Evolutionary conservation across 2,797 vertebrate species (phyloP), one percentile per base, ranked within the genome.

Genomic region (Galaxias olidus): DNA sequence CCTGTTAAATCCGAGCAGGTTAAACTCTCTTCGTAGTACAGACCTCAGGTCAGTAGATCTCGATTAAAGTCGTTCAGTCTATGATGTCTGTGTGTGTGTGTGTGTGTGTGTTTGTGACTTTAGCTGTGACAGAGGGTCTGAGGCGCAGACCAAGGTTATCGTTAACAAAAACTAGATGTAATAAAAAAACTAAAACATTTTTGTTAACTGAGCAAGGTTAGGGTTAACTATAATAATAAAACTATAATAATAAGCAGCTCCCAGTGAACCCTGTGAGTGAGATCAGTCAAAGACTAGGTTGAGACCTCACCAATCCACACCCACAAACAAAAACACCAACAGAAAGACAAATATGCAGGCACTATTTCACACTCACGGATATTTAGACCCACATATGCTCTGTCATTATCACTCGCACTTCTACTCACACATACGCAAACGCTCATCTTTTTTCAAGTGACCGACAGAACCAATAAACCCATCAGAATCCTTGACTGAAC

Each of bases 201-300:
- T n/a, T n/a, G n/a, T n/a, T n/a, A n/a, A n/a, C n/a, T n/a, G n/a
- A n/a, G n/a, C n/a, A n/a, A n/a, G n/a, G n/a, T n/a, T n/a, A n/a
- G n/a, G n/a, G n/a, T n/a, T n/a, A n/a, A n/a, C n/a, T n/a, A n/a
- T n/a, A n/a, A n/a, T n/a, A n/a, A n/a, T n/a, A n/a, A n/a, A n/a
- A n/a, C n/a, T n/a, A n/a, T n/a, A n/a, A n/a, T n/a, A n/a, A n/a
- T n/a, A 74, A 73, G 69, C 19, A 18, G n/a, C 14, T 56, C 43
- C 60, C 30, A 44, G 15, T 41, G 53, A 19, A 59, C 64, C 70
- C 65, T 64, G 75, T 73, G 72, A 83, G 69, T 73, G 44, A 43
- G 69, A 71, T 68, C 19, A 46, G 19, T 71, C 66, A 72, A 69
- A 84, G 75, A 80, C 81, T 77, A 86, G 83, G 86, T 88, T 77